phyloP scores from a whole-genome alignment of 92 coral and sea anemone species.

The Virgularia gustaviana region DNA sequence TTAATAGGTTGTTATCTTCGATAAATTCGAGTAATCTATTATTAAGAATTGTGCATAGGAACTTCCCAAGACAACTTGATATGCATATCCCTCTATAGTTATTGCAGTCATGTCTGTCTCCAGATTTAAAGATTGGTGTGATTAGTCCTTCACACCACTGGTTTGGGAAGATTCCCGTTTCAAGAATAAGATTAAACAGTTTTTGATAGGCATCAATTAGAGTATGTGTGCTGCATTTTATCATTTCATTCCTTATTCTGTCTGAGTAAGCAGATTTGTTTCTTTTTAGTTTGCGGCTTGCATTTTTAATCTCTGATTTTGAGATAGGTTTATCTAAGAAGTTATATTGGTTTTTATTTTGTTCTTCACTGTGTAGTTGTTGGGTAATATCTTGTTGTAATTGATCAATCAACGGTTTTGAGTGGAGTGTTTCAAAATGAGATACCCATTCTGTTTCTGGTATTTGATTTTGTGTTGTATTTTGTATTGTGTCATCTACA shows the following conservation, averaged over 20 bases:
- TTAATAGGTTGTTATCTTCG: conserved; percentile 35
- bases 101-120: conserved; percentile 33
- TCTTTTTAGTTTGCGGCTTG: conserved; percentile 36
- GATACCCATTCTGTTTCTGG: conserved; percentile 36
- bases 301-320: conserved; percentile 28
- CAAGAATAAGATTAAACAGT: conserved; percentile 43
- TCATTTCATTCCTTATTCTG: conserved; percentile 48
- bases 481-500: conserved; percentile 31
- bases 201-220: conserved; percentile 31
- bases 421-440: conserved; percentile 37
- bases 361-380: too few species aligned
- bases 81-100: conserved; percentile 58
- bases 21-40: conserved; percentile 30
- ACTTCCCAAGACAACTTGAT: conserved; percentile 54
- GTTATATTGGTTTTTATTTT: neutral
- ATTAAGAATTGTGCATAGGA: conserved; percentile 41
- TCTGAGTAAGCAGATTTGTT: conserved; percentile 49
- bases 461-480: conserved; percentile 27
- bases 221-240: conserved; percentile 23
- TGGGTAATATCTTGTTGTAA: too few species aligned
- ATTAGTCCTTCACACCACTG: conserved; percentile 45
- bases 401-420: too few species aligned
- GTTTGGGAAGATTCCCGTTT: conserved; percentile 43
- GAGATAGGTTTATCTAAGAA: conserved; percentile 22
- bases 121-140: conserved; percentile 55